A percentile compares a stretch with the other conserved stretches of the same genome.
Conservation (phyloP, 2,888 invertebrate species). For the Taenaris catops region DNA sequence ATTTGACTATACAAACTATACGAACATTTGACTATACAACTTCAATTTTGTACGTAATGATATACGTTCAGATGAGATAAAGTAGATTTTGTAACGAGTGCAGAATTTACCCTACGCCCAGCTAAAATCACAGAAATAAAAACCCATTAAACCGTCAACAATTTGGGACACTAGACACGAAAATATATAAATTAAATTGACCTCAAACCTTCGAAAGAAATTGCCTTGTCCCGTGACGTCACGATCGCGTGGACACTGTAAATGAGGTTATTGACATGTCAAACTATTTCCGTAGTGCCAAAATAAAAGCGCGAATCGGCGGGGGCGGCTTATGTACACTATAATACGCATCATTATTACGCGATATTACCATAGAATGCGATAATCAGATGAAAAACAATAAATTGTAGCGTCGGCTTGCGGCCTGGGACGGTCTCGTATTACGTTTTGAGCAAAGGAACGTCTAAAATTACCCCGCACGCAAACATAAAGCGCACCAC, state of each 20-base stretch:
- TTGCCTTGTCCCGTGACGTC: conserved; percentile 65
- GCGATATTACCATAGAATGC: conserved; percentile 44
- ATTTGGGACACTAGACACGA: conserved; percentile 52
- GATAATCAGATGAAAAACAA: conserved; percentile 74
- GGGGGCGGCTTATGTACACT: conserved; percentile 40
- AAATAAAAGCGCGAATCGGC: conserved; percentile 65
- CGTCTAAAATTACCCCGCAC: conserved; percentile 78
- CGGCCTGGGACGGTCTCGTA: conserved; percentile 75
- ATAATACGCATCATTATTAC: conserved; percentile 23
- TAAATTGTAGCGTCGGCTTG: conserved; percentile 74
- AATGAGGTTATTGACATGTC: conserved; percentile 75
- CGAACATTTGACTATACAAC: no score
- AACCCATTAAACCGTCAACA: conserved; percentile 38
- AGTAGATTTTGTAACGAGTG: not conserved
- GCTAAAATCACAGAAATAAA: conserved; percentile 39
- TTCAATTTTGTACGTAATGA: no score
- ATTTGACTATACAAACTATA: no score
- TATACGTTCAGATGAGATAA: conserved; percentile 18
- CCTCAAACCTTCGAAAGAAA: conserved; percentile 60
- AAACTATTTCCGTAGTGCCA: conserved; percentile 74
- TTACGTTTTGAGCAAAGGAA: conserved; percentile 79
- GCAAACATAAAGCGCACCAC: conserved; percentile 48
- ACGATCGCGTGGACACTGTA: conserved; percentile 60
- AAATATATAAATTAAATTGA: conserved; percentile 66
- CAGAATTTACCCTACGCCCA: conserved; percentile 8